A percentile compares a stretch with the other conserved stretches of the same genome.
phyloP scores from a whole-genome alignment of 2,888 invertebrate species.

The Drosophila longiperda region DNA sequence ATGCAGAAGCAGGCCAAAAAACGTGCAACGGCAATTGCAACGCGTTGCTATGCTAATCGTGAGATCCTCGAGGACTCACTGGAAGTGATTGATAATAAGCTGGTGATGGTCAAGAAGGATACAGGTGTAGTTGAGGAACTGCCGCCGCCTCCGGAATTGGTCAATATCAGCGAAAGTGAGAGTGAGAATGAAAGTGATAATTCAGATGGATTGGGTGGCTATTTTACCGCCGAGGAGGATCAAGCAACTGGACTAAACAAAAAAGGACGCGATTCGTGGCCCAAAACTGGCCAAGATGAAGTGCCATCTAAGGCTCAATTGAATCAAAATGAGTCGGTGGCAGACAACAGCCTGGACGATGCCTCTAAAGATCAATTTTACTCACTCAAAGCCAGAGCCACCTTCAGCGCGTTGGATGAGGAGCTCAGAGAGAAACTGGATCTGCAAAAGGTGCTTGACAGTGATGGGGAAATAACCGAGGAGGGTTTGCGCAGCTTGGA shows the following conservation, averaged over 20 bases:
- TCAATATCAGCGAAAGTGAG: constrained; percentile 57
- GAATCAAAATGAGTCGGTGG: constrained; percentile 3
- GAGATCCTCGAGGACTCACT: constrained; percentile 78
- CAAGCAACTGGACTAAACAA: background rate
- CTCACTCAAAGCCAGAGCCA: constrained; percentile 60
- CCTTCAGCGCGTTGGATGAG: constrained; percentile 67
- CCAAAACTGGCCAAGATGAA: constrained; percentile 50
- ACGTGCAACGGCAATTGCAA: constrained; percentile 60
- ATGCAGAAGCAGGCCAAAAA: constrained; percentile 51
- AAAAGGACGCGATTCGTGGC: constrained; percentile 35
- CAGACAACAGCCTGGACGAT: constrained; percentile 25
- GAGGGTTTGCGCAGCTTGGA: constrained; percentile 74
- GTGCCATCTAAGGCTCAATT: constrained; percentile 4
- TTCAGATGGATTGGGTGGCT: constrained; percentile 28
- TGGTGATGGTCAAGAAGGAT: constrained; percentile 78
- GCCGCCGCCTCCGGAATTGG: constrained; percentile 58
- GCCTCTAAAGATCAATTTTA: constrained; percentile 52
- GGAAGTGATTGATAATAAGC: constrained; percentile 78
- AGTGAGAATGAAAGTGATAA: constrained; percentile 26
- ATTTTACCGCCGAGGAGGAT: constrained; percentile 55
- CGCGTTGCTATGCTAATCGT: constrained; percentile 76
- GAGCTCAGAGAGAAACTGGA: constrained; percentile 75
- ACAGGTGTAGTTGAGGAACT: constrained; percentile 74
- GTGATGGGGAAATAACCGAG: constrained; percentile 62
- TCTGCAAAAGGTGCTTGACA: constrained; percentile 56